These are phyloP conservation scores for Cephus sareptanus DNA, from an alignment of 2,888 invertebrate genomes.

Conservation along the genomic window DNA sequence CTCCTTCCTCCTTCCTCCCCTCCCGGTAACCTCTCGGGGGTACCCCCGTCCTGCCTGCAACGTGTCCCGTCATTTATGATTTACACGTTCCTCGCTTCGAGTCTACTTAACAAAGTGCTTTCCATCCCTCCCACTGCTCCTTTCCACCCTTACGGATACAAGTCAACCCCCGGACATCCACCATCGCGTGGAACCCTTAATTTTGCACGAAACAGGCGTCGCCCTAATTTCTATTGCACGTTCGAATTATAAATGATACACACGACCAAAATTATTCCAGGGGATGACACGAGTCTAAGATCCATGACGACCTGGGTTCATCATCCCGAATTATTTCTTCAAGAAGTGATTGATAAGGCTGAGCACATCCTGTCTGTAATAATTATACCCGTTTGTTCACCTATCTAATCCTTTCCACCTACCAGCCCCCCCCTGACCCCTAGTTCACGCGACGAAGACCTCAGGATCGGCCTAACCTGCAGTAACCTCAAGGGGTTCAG, in stretches of 20 bases:
- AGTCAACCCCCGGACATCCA: background rate
- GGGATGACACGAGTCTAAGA: background rate
- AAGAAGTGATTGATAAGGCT: background rate
- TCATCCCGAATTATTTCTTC: background rate
- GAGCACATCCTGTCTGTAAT: background rate
- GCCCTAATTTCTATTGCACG: background rate
- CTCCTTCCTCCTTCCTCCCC: too few species aligned
- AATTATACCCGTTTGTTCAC: background rate
- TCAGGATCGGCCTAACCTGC: background rate
- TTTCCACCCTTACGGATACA: background rate
- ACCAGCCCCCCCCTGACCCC: background rate
- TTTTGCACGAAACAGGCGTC: background rate
- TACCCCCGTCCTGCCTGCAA: background rate
- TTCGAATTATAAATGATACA: background rate
- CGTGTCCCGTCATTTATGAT: slow-evolving; percentile 25
- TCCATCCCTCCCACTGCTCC: slow-evolving; percentile 1
- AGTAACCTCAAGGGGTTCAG: background rate
- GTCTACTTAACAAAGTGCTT: slow-evolving; percentile 30
- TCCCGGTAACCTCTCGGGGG: background rate
- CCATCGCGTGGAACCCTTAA: background rate
- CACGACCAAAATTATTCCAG: background rate
- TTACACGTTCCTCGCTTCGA: slow-evolving; percentile 17
- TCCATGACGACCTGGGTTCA: background rate
- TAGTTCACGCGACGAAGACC: background rate
- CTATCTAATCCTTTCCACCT: background rate